Evolutionary conservation across 1,140 invertebrate species (phyloP), one percentile per base, ranked within the genome.

Genomic region (Eufriesea mexicana): DNA sequence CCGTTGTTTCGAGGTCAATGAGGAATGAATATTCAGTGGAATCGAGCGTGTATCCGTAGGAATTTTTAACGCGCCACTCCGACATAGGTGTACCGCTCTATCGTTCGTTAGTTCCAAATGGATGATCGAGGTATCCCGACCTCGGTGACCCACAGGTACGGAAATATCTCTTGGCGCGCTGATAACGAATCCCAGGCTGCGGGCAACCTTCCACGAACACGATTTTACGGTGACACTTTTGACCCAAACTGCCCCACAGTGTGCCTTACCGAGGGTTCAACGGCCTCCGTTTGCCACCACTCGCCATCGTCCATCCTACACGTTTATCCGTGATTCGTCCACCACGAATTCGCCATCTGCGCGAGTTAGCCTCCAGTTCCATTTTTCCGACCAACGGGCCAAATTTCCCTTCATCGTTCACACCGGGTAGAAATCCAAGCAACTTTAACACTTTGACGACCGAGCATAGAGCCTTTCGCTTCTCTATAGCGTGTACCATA

Each of bases 101-200:
- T 28, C 77, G 42, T 79, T 79, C 42, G 75, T 78, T 78, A 25
- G 51, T 20, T 61, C 70, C 28, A 45, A 80, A 64, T n/a, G 70
- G 70, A 80, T 62, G 70, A 80, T 80, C 78, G 57, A 64, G 78
- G 70, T 35, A 25, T 49, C 16, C 23, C 78, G 78, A 73, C 78
- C 57, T 18, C 14, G 25, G 45, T 80, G 78, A 80, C 78, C 78
- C 47, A 80, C 57, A 73, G 54, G 25, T 51, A 71, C 28, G 73
- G 64, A 66, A 75, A 66, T 55, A 64, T 85, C 75, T 72, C 51
- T 23, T 20, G n/a, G 0, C 23, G 35, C 8, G 18, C n/a, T 85
- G 74, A 86, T 83, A 86, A 86, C 79, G 62, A 83, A 74, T 59
- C 51, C 81, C 73, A 35, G 73, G 20, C 35, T 49, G 49, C 25